Evolutionary conservation across 2,888 invertebrate genomes (phyloP).

Genomic region (Leptothorax acervorum): DNA sequence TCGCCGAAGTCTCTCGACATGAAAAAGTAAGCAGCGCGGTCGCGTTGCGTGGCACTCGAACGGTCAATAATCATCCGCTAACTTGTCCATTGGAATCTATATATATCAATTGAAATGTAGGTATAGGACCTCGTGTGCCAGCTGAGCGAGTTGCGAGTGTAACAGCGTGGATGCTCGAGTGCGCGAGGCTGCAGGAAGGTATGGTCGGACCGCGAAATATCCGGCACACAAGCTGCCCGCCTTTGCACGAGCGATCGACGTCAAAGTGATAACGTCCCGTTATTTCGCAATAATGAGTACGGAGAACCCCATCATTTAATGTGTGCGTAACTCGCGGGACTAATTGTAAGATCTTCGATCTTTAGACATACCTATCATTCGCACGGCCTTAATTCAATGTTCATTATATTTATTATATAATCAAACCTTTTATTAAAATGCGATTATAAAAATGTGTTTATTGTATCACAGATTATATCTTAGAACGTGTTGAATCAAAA

Average conservation of each 20-base stretch:
- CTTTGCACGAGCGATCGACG: slow-evolving; percentile 86
- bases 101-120: slow-evolving; percentile 65
- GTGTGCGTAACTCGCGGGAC: neutral
- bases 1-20: neutral
- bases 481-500: slow-evolving; percentile 43
- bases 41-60: neutral
- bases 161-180: slow-evolving; percentile 83
- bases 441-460: slow-evolving; percentile 56
- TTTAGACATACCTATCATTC: neutral
- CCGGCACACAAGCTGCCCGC: slow-evolving; percentile 90
- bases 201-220: slow-evolving; percentile 91
- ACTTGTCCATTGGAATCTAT: neutral
- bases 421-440: slow-evolving; percentile 32
- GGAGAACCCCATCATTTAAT: neutral
- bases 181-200: slow-evolving; percentile 88
- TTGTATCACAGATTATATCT: slow-evolving; percentile 71
- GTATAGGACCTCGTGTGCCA: slow-evolving; percentile 81
- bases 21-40: neutral
- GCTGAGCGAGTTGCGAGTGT: slow-evolving; percentile 81
- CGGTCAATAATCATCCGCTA: neutral
- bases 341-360: neutral
- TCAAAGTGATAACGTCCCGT: slow-evolving; percentile 44
- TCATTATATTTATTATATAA: neutral
- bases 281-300: neutral
- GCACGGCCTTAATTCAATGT: neutral